Evolutionary conservation across 2,113 vertebrate species (phyloP), one percentile per base, ranked within the genome.

Genomic region (Chaetodon trifascialis): DNA sequence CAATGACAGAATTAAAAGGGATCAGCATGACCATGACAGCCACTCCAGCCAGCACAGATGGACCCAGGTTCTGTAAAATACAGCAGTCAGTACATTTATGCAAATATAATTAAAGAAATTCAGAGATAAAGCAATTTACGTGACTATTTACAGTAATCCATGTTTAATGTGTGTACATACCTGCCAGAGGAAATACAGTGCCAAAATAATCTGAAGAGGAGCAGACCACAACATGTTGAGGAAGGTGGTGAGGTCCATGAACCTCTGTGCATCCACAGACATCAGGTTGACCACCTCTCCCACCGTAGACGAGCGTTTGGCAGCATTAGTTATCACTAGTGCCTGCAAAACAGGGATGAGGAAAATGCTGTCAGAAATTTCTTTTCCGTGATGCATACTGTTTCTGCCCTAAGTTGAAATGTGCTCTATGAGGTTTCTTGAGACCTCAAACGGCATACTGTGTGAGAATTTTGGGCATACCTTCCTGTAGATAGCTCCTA

Each of bases 201-300:
- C 97, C 73, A 99, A 95, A 65, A 95, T 73, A 66, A 99, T 97
- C 95, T 99, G 97, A 76, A 99, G 94, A 0, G 98, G 98, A 0
- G 97, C 96, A n/a, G 98, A 99, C 98, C 97, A 99, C 86, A 99
- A 42, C 96, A 99, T 95, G 91, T 97, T 97, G 84, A 99, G 95
- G 93, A 97, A 99, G 38, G 95, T 95, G 79, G 92, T 87, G 42
- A 98, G 88, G 74, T 99, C 97, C 96, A 96, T 96, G 94, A 99
- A 98, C 40, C 96, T 95, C 4, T 99, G 98, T 0, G 97, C 97
- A 1, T 99, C 98, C 85, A 99, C 97, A 0, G 98, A 97, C 97
- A 99, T 99, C 90, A 99, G 91, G 91, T 99, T 99, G 73, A 99
- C 97, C 0, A 99, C 94, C 88, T 99, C 98, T 42, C 98, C 98